Percentiles rank a stretch among this genome's conserved stretches.
Evolutionary conservation across 2,888 invertebrate genomes (phyloP).

Genomic region (Strigamia maritima): DNA sequence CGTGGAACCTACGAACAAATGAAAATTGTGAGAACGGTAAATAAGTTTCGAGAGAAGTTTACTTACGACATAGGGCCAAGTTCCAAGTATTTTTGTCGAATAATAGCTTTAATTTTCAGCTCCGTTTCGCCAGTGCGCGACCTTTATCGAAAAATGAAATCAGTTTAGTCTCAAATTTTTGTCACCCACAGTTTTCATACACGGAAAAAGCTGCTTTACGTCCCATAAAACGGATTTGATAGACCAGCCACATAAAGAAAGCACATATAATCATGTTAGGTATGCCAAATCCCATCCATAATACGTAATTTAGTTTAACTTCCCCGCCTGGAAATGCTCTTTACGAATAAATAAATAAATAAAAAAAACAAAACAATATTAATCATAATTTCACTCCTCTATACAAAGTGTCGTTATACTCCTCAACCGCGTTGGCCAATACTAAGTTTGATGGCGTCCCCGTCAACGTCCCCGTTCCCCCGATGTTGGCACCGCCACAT

Average conservation of each 20-base stretch:
- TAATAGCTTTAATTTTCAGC: neutral
- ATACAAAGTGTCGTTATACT: slow-evolving; percentile 44
- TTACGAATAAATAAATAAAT: no score
- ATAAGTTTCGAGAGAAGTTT: neutral
- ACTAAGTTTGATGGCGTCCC: slow-evolving; percentile 53
- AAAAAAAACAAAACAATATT: no score
- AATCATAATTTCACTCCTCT: no score
- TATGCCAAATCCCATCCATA: slow-evolving; percentile 41
- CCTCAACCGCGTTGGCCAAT: slow-evolving; percentile 49
- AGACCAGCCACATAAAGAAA: slow-evolving; percentile 39
- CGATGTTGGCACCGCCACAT: slow-evolving; percentile 50
- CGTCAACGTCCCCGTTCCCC: slow-evolving; percentile 52
- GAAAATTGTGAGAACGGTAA: neutral
- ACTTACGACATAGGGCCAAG: neutral
- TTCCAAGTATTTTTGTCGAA: neutral
- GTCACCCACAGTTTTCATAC: neutral
- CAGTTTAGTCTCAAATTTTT: neutral
- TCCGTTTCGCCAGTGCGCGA: neutral
- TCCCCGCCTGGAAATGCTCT: neutral
- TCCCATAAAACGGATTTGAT: slow-evolving; percentile 37
- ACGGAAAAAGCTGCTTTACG: neutral
- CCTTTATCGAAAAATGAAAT: neutral
- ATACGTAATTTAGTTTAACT: neutral
- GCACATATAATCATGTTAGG: slow-evolving; percentile 41
- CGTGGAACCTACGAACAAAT: neutral